Base-by-base conservation (phyloP, 2,888 invertebrate genomes). In the Dynastes maya region DNA sequence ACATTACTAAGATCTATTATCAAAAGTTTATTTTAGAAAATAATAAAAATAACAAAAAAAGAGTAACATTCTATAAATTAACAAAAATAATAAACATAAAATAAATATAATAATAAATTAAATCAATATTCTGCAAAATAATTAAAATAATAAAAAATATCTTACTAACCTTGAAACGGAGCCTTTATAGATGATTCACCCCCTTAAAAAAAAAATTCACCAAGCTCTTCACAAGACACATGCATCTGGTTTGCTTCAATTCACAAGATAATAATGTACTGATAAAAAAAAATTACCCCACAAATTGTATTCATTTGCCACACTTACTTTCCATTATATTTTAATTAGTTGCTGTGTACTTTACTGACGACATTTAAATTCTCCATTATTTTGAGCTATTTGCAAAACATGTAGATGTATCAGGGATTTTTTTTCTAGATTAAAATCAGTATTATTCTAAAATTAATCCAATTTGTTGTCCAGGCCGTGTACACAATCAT, bases 291-390 rank as follows among this genome's bases (percentile, higher is more conserved):
- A 27, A 27, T 29, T 61, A 8, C 29, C 5, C 11, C 16, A 61
- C 6, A 9, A 61, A 61, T 22, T 11, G 8, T 9, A 22, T 61
- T 27, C 61, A 61, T 61, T 53, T 3, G 6, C 16, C 4, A 8
- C 9, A 61, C 5, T 27, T 61, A 11, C 22, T 27, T 61, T 61
- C 27, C 27, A 61, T 27, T 27, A 61, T 61, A 29, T 61, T 55
- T 16, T 16, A 55, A 55, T 55, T 16, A 55, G n/a, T 55, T n/a
- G 16, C 55, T 16, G 13, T 55, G n/a, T 55, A 55, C 63, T 32
- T 29, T 13, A 63, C 63, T 63, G 32, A 63, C 63, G 32, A 63
- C 32, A 63, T 32, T 63, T 63, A 63, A 63, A 63, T 63, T 63
- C 63, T 63, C 63, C 32, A 63, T 63, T 63, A 32, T 63, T 63